Evolutionary conservation across 2,888 invertebrate genomes (phyloP), one percentile per base, ranked within the genome.

Genomic region (Amorpha juglandis): DNA sequence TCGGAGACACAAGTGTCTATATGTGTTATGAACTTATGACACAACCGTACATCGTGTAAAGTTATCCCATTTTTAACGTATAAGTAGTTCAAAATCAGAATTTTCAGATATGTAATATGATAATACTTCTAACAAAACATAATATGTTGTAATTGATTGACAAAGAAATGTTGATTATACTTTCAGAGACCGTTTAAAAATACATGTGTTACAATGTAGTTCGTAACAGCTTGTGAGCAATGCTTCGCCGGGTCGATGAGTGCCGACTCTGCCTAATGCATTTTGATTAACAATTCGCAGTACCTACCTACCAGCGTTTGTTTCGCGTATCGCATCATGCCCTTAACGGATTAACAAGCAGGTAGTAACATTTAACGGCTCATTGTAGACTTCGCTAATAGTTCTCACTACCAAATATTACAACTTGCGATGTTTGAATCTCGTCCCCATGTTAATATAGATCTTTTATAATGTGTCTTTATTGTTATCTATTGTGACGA

Each of bases 301-400:
- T 82, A 80, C 78, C 70, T 72, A 80, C 78, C 70, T 72, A 70
- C 72, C 71, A 70, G 68, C 70, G 69, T 68, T 77, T 73, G 70
- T 80, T 87, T 84, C 79, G 80, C 79, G 77, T 81, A 83, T 81
- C 82, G 82, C 86, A 85, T 86, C 83, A 83, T 80, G 74, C 80
- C 91, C 86, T 88, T 87, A 82, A 68, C 72, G 69, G 86, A 80
- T 76, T 74, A 84, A 89, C 87, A 89, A 67, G 88, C 80, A 72
- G 88, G 84, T 82, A 87, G 81, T 92, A 81, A 90, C 75, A 69
- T 79, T 88, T 92, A 87, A 92, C 91, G 92, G 90, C 88, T 86
- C 86, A 92, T 93, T 93, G 92, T 92, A 69, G 74, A 75, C 71
- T 82, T 85, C 66, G 82, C 86, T 88, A 90, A 88, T 86, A 83